A percentile compares a stretch with the other conserved stretches of the same genome.
phyloP scores from a whole-genome alignment of 2,797 vertebrate genomes.

The Xerus rutilus region DNA sequence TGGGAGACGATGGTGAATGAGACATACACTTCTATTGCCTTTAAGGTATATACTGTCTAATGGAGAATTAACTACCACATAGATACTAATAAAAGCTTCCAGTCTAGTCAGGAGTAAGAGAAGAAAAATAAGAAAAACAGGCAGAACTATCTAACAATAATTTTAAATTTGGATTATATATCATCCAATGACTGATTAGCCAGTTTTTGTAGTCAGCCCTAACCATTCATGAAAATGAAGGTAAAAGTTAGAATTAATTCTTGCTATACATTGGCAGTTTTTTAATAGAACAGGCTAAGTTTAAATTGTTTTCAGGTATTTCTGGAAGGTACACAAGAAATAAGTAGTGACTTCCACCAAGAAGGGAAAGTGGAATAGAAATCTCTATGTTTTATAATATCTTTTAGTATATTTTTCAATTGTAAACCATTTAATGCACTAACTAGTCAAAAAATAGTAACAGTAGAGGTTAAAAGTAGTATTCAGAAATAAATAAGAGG shows the following conservation, averaged over 20 bases:
- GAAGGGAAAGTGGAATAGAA: background rate
- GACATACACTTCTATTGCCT: background rate
- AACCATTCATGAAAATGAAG: conserved; percentile 34
- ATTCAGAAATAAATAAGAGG: background rate
- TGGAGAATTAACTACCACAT: background rate
- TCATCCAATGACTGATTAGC: background rate
- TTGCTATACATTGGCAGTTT: background rate
- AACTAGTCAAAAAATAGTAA: background rate
- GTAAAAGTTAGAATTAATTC: background rate
- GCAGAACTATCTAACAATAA: background rate
- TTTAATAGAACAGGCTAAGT: background rate
- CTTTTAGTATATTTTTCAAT: background rate
- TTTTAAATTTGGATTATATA: background rate
- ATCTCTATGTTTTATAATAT: background rate
- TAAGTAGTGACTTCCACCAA: background rate
- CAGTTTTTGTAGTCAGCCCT: background rate
- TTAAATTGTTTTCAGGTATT: conserved; percentile 31
- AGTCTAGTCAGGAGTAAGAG: background rate
- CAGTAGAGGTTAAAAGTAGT: background rate
- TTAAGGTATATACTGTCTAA: background rate
- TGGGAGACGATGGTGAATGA: background rate
- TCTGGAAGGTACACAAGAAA: background rate
- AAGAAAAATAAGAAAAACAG: background rate
- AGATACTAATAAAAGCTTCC: background rate
- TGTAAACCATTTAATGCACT: background rate